These are phyloP conservation scores for Anthonomus grandis DNA, from an alignment of 1,140 invertebrate genomes.

Conservation along the genomic window DNA sequence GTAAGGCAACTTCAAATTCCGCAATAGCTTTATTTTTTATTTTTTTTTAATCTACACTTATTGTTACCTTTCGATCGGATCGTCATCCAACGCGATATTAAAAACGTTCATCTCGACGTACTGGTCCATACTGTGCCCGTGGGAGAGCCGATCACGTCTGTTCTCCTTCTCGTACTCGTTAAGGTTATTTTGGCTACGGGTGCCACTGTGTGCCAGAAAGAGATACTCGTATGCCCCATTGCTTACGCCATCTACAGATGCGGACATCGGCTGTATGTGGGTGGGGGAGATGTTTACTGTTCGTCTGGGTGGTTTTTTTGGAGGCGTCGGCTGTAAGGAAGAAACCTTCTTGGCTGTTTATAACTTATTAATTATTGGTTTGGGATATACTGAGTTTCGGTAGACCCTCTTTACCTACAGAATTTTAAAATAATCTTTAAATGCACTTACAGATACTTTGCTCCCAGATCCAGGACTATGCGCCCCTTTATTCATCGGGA, in stretches of 20 bases:
- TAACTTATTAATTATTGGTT: neutral
- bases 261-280: conserved; percentile 57
- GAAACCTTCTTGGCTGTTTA: neutral
- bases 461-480: conserved; percentile 50
- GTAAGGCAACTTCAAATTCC: too few species aligned
- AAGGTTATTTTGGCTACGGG: conserved; percentile 63
- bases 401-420: too few species aligned
- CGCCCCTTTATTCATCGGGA: conserved; percentile 48
- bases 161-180: conserved; percentile 55
- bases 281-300: conserved; percentile 83
- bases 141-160: conserved; percentile 58
- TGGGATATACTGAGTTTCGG: too few species aligned
- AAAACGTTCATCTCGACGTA: conserved; percentile 70
- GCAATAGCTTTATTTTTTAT: neutral
- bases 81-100: conserved; percentile 51
- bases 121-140: conserved; percentile 70
- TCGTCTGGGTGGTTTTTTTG: conserved; percentile 82
- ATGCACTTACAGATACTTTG: conserved; percentile 49
- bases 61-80: conserved; percentile 38
- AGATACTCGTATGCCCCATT: conserved; percentile 60
- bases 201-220: conserved; percentile 55
- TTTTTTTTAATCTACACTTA: neutral
- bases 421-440: neutral
- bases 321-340: conserved; percentile 65
- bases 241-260: conserved; percentile 55